A percentile compares a stretch with the other conserved stretches of the same genome.
Conservation (phyloP, 2,888 invertebrate genomes). For the Dioctria linearis region DNA sequence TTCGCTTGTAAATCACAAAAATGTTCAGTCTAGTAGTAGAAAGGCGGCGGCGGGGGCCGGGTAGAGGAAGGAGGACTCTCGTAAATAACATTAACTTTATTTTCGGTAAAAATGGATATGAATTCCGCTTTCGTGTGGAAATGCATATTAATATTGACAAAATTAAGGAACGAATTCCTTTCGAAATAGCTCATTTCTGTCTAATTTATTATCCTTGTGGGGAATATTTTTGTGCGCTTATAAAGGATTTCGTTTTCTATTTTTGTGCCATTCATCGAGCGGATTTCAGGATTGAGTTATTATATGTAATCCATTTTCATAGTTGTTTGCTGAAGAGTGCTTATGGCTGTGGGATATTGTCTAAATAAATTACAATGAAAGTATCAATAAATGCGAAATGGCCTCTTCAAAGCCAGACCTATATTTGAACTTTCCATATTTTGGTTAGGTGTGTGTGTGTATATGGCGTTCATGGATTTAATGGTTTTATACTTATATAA, state of each 20-base stretch:
- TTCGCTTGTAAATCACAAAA: conserved; percentile 37
- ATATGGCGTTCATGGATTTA: too few species aligned
- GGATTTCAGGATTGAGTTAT: too few species aligned
- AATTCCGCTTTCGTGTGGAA: conserved; percentile 29
- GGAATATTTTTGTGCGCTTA: neutral
- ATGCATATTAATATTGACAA: conserved; percentile 26
- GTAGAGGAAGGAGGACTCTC: neutral
- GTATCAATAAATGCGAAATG: too few species aligned
- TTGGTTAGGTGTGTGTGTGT: too few species aligned
- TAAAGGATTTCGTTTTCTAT: neutral
- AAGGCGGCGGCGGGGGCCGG: neutral
- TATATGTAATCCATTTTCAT: too few species aligned
- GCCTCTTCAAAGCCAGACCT: too few species aligned
- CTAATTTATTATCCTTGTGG: neutral
- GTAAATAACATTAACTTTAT: conserved; percentile 39
- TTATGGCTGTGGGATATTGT: too few species aligned
- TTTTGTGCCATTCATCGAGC: too few species aligned
- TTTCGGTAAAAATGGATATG: conserved; percentile 19
- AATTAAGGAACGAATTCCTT: conserved; percentile 11
- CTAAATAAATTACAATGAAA: too few species aligned
- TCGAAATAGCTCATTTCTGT: neutral
- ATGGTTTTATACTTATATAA: too few species aligned
- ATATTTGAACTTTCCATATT: too few species aligned
- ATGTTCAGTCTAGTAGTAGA: neutral
- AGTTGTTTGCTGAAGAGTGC: too few species aligned